These are phyloP conservation scores for Limulus polyphemus DNA, from an alignment of 2,888 invertebrate genomes.

Conservation along the genomic window DNA sequence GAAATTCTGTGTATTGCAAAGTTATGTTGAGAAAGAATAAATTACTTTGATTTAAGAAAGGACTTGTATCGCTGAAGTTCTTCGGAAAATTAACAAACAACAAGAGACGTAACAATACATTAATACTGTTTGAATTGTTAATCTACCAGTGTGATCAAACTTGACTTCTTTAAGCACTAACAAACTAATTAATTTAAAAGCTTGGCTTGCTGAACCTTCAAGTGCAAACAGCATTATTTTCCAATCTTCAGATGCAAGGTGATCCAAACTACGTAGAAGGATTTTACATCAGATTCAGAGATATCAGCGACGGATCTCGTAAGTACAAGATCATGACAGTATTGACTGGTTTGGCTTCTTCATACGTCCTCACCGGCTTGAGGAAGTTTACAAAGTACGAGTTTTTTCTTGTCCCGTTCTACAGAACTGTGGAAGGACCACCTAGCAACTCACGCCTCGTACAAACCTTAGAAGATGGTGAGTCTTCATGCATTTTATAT, in stretches of 20 bases:
- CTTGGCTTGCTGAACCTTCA: neutral
- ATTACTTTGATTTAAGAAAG: too few species aligned
- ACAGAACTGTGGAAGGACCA: constrained; percentile 71
- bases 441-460: constrained; percentile 72
- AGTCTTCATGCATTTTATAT: constrained; percentile 32
- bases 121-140: too few species aligned
- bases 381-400: constrained; percentile 76
- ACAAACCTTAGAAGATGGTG: constrained; percentile 75
- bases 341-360: constrained; percentile 34
- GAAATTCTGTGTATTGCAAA: too few species aligned
- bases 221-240: constrained; percentile 9
- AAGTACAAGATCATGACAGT: constrained; percentile 59
- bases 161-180: too few species aligned
- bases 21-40: too few species aligned
- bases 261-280: constrained; percentile 62
- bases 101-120: too few species aligned
- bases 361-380: constrained; percentile 65
- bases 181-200: too few species aligned
- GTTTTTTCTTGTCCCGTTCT: constrained; percentile 84
- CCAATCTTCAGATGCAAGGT: constrained; percentile 37
- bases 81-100: too few species aligned
- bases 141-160: too few species aligned
- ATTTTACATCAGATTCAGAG: constrained; percentile 64
- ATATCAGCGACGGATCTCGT: constrained; percentile 43
- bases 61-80: too few species aligned